phyloP scores from a whole-genome alignment of 1,140 invertebrate genomes.

The Procambarus clarkii region DNA sequence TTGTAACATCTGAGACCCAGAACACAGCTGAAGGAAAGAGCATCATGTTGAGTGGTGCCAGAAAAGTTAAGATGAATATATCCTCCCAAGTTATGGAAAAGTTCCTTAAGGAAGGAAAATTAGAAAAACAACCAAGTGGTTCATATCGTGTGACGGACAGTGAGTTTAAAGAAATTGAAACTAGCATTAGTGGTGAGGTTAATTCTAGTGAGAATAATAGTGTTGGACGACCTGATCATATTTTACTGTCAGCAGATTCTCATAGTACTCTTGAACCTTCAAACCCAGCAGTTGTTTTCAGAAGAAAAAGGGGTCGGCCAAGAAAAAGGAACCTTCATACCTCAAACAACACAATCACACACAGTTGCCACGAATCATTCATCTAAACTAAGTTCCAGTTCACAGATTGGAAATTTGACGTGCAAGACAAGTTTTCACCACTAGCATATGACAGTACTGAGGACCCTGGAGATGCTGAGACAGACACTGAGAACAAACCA shows the following conservation, averaged over 20 bases:
- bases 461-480: conserved; percentile 33
- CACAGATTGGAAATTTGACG: neutral
- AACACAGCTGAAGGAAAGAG: neutral
- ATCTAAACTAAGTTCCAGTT: neutral
- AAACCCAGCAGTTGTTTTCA: neutral
- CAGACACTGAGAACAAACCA: conserved; percentile 25
- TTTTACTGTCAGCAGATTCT: neutral
- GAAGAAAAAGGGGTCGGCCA: neutral
- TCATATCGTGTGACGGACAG: neutral
- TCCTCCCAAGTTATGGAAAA: neutral
- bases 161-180: neutral
- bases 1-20: neutral
- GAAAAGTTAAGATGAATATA: neutral
- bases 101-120: conserved; percentile 1
- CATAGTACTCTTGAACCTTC: neutral
- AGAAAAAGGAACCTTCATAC: neutral
- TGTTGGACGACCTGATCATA: no score
- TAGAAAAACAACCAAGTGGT: neutral
- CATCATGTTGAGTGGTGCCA: neutral
- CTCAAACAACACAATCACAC: neutral
- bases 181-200: neutral
- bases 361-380: neutral
- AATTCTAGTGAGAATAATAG: neutral
- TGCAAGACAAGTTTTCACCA: neutral
- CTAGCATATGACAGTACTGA: conserved; percentile 31